Evolutionary conservation across 2,113 vertebrate genomes (phyloP).

Genomic region (Cranoglanis bouderius): DNA sequence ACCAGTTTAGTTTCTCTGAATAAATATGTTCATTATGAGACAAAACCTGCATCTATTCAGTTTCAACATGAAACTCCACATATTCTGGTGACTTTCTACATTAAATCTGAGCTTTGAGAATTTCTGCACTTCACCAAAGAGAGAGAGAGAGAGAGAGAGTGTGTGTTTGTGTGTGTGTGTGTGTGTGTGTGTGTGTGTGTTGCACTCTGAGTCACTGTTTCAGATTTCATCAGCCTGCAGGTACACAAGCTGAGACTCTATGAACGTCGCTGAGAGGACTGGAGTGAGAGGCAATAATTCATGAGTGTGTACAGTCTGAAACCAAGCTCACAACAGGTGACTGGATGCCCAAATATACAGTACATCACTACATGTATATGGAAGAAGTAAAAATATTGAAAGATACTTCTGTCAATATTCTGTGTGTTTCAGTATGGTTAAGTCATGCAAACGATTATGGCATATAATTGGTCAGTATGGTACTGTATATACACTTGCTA

Average conservation of each 20-base stretch:
- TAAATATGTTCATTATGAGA: not conserved
- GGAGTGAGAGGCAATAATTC: not conserved
- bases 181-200: not conserved
- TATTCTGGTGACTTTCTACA: not conserved
- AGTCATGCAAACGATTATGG: too few relatives aligned
- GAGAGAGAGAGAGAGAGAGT: too few relatives aligned
- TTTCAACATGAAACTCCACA: not conserved
- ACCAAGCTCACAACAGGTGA: not conserved
- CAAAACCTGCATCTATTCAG: not conserved
- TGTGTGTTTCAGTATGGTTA: not conserved
- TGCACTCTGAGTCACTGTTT: not conserved
- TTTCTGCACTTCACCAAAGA: not conserved
- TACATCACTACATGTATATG: not conserved
- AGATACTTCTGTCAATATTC: not conserved
- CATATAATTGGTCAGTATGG: too few relatives aligned
- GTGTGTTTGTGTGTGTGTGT: not conserved
- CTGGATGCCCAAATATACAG: not conserved
- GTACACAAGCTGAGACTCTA: not conserved
- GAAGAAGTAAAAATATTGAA: not conserved
- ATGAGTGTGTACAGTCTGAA: not conserved
- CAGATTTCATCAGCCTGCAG: not conserved
- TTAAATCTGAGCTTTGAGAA: not conserved
- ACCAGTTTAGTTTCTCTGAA: not conserved
- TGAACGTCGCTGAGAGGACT: not conserved
- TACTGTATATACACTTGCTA: too few relatives aligned